Percentiles rank a stretch among this genome's conserved stretches.
Conservation (phyloP, 2,888 invertebrate genomes). For the Plagodis pulveraria region DNA sequence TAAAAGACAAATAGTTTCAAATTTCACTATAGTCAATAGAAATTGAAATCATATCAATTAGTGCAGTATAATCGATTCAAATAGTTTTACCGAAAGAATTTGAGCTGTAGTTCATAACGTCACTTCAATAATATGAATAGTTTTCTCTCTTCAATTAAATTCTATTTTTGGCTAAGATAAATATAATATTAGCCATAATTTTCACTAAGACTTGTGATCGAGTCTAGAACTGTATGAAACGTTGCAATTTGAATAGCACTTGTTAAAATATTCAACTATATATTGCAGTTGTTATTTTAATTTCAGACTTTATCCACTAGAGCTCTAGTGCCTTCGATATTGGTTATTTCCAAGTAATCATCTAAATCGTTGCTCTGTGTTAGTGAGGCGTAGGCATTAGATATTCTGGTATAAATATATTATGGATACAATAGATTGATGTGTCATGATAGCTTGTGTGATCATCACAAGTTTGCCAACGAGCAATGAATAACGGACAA, state of each 20-base stretch:
- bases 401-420: conserved; percentile 15
- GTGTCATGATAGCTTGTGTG: conserved; percentile 21
- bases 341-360: conserved; percentile 44
- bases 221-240: conserved; percentile 12
- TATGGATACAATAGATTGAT: conserved; percentile 20
- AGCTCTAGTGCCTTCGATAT: conserved; percentile 77
- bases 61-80: conserved; percentile 39
- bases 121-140: conserved; percentile 9
- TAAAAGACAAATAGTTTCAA: conserved; percentile 66
- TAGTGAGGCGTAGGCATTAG: conserved; percentile 61
- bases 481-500: conserved; percentile 41
- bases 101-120: conserved; percentile 5
- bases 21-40: conserved; percentile 70
- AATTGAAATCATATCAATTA: conserved; percentile 75
- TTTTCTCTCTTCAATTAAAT: conserved; percentile 16
- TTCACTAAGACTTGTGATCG: conserved; percentile 4
- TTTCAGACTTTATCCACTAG: conserved; percentile 60
- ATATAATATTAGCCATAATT: conserved; percentile 3
- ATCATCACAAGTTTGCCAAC: conserved; percentile 21
- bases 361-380: conserved; percentile 66
- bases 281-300: conserved; percentile 29
- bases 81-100: conserved; percentile 21
- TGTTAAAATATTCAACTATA: conserved; percentile 37
- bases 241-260: conserved; percentile 24
- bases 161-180: conserved; percentile 8